Evolutionary conservation across 2,113 vertebrate species (phyloP), one percentile per base, ranked within the genome.

Genomic region (Etheostoma spectabile): DNA sequence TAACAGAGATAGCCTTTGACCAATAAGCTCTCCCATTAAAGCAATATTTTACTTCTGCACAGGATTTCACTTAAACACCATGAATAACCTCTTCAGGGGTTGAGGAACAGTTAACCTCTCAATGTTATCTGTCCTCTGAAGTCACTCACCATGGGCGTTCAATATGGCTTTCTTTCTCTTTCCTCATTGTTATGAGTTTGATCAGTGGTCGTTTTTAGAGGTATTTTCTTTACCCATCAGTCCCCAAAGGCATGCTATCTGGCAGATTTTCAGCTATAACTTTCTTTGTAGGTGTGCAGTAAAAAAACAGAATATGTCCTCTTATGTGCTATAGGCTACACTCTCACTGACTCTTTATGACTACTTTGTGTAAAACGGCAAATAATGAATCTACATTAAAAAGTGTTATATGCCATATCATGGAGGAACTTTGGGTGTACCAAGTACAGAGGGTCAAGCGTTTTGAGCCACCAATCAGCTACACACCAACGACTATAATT

Each of bases 11-110:
- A 49, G 64, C 71, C 46, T 80, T 57, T 74, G 72, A 87, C 79
- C 79, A 82, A 24, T 77, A 69, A 80, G 64, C 79, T 83, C 48
- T 27, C 80, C 62, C 72, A 83, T 57, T 87, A 78, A 85, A 75
- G 79, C 49, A 27, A 22, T 72, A 1, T 79, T 77, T 85, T 42
- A 55, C 76, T 49, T 55, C 22, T 61, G 55, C 30, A 72, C n/a
- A 38, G 56, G 30, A 33, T 81, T 78, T 65, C 19, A 7, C 72
- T 74, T 53, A 52, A 70, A 74, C 49, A 15, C 57, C 48, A 62
- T 56, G 59, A 69, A 48, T 51, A 69, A 65, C 6, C 16, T 80
- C 67, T 80, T 59, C 18, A 33, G 68, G 63, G 62, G n/a, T 15
- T 18, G 14, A 67, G 77, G 15, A 61, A 55, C 70, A 51, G 76